Conservation (phyloP, 92 coral and sea anemone species). For the Diadumene lineata region DNA sequence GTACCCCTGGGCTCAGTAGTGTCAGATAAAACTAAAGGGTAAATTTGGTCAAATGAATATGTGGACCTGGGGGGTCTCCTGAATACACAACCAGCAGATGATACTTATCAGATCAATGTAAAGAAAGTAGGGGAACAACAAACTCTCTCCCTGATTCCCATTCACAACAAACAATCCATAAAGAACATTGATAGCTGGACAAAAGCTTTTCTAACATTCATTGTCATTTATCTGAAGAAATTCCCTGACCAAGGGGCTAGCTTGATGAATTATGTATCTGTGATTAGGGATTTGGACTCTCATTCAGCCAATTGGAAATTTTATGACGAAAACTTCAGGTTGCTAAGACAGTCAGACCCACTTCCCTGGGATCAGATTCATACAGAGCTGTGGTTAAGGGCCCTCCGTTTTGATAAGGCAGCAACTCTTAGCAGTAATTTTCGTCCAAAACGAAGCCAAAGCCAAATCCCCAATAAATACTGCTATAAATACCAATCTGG, state of each 20-base stretch:
- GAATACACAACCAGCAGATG: no score
- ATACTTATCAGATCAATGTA: no score
- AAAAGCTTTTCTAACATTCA: constrained; percentile 49
- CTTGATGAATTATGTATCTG: constrained; percentile 47
- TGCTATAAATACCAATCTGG: constrained; percentile 46
- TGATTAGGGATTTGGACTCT: constrained; percentile 45
- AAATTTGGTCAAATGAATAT: no score
- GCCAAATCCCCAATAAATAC: constrained; percentile 32
- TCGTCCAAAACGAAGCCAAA: not conserved
- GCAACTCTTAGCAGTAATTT: not conserved
- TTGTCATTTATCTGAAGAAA: constrained; percentile 33
- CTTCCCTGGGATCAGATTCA: constrained; percentile 49
- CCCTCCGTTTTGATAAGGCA: constrained; percentile 16
- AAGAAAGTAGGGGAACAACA: no score
- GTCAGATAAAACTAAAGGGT: no score
- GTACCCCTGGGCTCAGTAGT: no score
- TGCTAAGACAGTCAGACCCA: constrained; percentile 33
- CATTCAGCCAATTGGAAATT: constrained; percentile 45
- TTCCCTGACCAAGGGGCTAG: constrained; percentile 30
- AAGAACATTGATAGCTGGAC: constrained; percentile 56
- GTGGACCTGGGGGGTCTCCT: no score
- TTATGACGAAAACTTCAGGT: constrained; percentile 47
- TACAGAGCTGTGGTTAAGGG: constrained; percentile 57
- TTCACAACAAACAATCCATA: no score
- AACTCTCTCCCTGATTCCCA: no score